These are phyloP conservation scores for Sisor rabdophorus DNA, from an alignment of 2,113 vertebrate genomes.

Conservation along the genomic window DNA sequence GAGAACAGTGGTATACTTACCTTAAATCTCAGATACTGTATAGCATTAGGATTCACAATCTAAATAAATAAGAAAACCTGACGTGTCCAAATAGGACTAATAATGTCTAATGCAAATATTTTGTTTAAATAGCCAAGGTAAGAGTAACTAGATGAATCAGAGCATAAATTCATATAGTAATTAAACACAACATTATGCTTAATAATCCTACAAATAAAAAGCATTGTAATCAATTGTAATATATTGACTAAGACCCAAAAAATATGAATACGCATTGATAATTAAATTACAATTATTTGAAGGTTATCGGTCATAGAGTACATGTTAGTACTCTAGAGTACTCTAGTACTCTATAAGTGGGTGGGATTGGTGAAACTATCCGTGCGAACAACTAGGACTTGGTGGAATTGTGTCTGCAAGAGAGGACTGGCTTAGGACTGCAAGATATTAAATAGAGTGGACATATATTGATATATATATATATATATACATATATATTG, in stretches of 20 bases:
- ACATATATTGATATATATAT: no score
- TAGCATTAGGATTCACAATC: background rate
- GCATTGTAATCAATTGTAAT: background rate
- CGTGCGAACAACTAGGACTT: background rate
- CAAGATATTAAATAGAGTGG: no score
- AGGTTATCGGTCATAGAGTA: no score
- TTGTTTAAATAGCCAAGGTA: background rate
- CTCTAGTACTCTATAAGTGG: no score
- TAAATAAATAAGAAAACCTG: background rate
- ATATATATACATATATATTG: no score
- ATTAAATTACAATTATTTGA: no score
- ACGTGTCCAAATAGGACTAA: background rate
- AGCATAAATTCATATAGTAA: background rate
- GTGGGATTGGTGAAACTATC: background rate
- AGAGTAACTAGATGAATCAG: background rate
- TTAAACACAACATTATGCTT: background rate
- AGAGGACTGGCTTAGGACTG: background rate
- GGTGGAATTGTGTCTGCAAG: background rate
- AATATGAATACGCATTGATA: no score
- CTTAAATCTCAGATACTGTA: background rate
- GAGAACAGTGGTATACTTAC: slow-evolving; percentile 39
- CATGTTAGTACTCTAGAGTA: no score
- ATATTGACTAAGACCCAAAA: background rate
- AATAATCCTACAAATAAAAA: no score
- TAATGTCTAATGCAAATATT: background rate